These are phyloP conservation scores for Drosophila tropicalis DNA, from an alignment of 1,140 invertebrate genomes.

Conservation along the genomic window DNA sequence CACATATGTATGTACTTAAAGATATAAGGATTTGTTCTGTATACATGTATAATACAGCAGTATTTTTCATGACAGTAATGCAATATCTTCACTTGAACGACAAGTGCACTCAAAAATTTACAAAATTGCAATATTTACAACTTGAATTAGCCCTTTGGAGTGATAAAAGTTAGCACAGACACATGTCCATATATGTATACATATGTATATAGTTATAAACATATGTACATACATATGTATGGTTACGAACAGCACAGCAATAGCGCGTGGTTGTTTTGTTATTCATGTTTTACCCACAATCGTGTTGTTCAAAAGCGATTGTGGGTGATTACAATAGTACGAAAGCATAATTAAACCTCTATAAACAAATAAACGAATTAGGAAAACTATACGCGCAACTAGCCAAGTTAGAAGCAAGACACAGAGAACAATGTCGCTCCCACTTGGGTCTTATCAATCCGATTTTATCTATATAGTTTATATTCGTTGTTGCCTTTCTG, in stretches of 20 bases:
- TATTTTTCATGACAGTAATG: not conserved
- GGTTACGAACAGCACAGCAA: not conserved
- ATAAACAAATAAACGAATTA: constrained; percentile 28
- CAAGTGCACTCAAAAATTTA: not conserved
- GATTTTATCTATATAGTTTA: constrained; percentile 61
- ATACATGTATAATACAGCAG: no score
- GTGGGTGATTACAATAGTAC: constrained; percentile 7
- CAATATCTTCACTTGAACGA: not conserved
- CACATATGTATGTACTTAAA: not conserved
- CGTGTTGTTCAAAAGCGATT: not conserved
- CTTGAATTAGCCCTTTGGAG: not conserved
- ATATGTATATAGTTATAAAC: not conserved
- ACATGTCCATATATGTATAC: not conserved
- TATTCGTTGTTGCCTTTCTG: constrained; percentile 37
- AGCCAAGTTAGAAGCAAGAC: not conserved
- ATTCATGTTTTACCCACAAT: constrained; percentile 7
- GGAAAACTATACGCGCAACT: constrained; percentile 12
- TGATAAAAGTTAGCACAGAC: not conserved
- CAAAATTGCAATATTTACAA: not conserved
- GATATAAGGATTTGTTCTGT: not conserved
- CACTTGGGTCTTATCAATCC: constrained; percentile 53
- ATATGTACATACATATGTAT: not conserved
- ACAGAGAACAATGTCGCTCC: constrained; percentile 20
- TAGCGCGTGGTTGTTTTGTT: constrained; percentile 13
- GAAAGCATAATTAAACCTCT: constrained; percentile 5